Conservation (phyloP, 2,797 vertebrate genomes). For the Chloroceryle inda region DNA sequence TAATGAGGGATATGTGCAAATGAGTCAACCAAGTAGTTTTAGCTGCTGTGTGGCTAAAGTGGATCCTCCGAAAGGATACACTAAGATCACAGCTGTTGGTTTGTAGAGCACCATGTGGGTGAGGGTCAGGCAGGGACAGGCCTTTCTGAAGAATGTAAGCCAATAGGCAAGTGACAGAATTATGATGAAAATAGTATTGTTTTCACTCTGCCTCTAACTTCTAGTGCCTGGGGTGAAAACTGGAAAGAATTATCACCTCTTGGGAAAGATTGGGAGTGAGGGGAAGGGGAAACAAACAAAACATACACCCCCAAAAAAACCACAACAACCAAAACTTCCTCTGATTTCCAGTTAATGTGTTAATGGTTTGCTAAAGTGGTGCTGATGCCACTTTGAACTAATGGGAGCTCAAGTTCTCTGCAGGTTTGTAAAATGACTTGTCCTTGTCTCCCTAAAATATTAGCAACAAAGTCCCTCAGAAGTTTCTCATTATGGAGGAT, state of each 20-base stretch:
- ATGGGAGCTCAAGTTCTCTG: background rate
- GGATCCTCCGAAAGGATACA: background rate
- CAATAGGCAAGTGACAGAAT: background rate
- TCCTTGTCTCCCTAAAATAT: background rate
- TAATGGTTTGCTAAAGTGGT: background rate
- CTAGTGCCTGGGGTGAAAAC: background rate
- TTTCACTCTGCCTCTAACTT: background rate
- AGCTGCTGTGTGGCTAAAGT: background rate
- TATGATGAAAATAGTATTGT: background rate
- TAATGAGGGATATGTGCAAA: background rate
- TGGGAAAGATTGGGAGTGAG: background rate
- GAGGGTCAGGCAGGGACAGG: background rate
- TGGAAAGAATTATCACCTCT: background rate
- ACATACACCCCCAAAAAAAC: too few species aligned
- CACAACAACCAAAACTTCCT: fast-evolving
- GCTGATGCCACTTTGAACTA: background rate
- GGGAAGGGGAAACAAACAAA: too few species aligned
- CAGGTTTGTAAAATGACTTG: background rate
- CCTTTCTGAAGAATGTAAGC: background rate
- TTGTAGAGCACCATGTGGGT: fast-evolving
- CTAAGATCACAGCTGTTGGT: fast-evolving
- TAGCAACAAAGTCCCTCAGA: background rate
- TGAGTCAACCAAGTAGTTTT: fast-evolving
- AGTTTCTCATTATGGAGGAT: background rate
- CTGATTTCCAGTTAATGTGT: background rate